A percentile compares a stretch with the other conserved stretches of the same genome.
phyloP scores from a whole-genome alignment of 2,797 vertebrate genomes.

The Pseudochirops cupreus region DNA sequence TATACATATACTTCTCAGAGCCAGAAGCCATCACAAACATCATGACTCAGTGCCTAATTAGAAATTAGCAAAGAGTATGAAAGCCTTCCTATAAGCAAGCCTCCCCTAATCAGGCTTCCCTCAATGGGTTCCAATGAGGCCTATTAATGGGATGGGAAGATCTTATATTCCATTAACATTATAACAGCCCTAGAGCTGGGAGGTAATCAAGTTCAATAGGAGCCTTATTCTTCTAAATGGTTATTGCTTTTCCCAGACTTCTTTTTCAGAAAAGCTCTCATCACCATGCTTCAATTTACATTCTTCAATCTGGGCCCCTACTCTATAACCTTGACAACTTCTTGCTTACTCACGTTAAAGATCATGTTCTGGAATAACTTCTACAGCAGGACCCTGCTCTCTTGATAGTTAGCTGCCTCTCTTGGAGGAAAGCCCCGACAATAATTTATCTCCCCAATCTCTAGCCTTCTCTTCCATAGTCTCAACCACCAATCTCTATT shows the following conservation, averaged over 20 bases:
- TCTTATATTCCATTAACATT: no score
- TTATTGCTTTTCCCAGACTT: not conserved
- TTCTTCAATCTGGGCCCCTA: conserved; percentile 4
- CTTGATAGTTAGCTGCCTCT: not conserved
- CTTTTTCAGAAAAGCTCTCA: not conserved
- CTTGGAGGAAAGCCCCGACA: not conserved
- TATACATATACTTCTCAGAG: no score
- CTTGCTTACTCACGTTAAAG: not conserved
- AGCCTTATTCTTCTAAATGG: not conserved
- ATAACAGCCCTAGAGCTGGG: not conserved
- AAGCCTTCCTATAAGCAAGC: no score
- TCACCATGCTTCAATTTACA: not conserved
- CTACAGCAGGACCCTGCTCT: not conserved
- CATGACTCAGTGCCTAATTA: no score
- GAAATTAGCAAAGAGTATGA: no score
- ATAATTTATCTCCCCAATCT: not conserved
- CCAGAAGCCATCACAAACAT: no score
- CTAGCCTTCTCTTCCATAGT: not conserved
- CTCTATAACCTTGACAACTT: not conserved
- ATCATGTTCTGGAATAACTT: not conserved
- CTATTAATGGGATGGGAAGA: no score
- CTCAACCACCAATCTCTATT: not conserved
- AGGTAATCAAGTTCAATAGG: not conserved
- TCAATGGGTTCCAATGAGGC: no score
- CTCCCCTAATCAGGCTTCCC: no score